Evolutionary conservation across 2,888 invertebrate species (phyloP).

Genomic region (Lasius platythorax): DNA sequence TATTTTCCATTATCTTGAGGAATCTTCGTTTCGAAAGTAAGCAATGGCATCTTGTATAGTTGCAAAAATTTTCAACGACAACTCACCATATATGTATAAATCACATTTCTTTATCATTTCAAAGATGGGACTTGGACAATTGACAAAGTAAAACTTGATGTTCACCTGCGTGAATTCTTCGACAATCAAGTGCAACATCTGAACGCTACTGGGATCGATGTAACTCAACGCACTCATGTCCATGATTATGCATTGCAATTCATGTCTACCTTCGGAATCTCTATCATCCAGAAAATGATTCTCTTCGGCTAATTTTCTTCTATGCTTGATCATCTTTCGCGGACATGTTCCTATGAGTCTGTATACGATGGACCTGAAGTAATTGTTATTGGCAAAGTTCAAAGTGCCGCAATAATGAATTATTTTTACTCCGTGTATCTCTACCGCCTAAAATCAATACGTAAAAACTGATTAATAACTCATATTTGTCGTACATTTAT

Average conservation of each 20-base stretch:
- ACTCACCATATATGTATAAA: conserved; percentile 78
- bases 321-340: conserved; percentile 85
- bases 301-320: conserved; percentile 84
- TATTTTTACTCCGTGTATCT: conserved; percentile 89
- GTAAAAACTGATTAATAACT: neutral
- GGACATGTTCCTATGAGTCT: conserved; percentile 87
- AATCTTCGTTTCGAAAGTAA: conserved; percentile 82
- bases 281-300: conserved; percentile 70
- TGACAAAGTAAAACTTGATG: conserved; percentile 87
- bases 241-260: conserved; percentile 86
- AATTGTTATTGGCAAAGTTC: conserved; percentile 89
- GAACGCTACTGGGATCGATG: conserved; percentile 90
- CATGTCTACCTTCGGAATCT: conserved; percentile 71
- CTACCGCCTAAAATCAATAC: conserved; percentile 86
- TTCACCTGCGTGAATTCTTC: conserved; percentile 87
- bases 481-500: neutral
- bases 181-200: conserved; percentile 86
- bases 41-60: conserved; percentile 89
- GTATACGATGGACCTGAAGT: conserved; percentile 88
- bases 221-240: conserved; percentile 90
- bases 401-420: conserved; percentile 90
- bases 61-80: conserved; percentile 87
- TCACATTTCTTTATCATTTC: conserved; percentile 84
- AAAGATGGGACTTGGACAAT: conserved; percentile 86
- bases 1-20: conserved; percentile 58